Evolutionary conservation across 2,888 invertebrate species (phyloP).

Genomic region (Pollenia amentaria): DNA sequence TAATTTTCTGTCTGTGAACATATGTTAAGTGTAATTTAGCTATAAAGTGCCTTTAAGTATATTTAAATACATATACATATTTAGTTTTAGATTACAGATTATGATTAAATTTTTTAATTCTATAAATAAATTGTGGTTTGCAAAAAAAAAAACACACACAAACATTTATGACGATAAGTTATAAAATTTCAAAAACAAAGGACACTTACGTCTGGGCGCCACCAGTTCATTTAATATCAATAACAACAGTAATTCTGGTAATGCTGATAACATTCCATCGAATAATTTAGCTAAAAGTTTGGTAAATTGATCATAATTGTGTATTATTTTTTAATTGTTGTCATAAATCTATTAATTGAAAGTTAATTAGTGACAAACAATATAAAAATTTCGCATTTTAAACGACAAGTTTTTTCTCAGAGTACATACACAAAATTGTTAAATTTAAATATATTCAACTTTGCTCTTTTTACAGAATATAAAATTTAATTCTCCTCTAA

Average conservation of each 20-base stretch:
- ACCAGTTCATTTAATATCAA: slow-evolving; percentile 23
- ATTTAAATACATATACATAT: not conserved
- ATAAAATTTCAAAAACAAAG: slow-evolving; percentile 44
- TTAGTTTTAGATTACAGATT: slow-evolving; percentile 37
- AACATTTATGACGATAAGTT: slow-evolving; percentile 28
- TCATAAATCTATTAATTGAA: slow-evolving; percentile 48
- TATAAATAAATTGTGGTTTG: slow-evolving; percentile 40
- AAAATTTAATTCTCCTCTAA: not conserved
- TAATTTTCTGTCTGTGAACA: slow-evolving; percentile 3
- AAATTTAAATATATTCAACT: no score
- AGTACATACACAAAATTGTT: not conserved
- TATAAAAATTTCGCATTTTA: not conserved
- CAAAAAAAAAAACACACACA: not conserved
- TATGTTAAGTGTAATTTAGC: slow-evolving; percentile 15
- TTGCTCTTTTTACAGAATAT: no score
- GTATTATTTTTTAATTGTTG: slow-evolving; percentile 11
- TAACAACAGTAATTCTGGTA: not conserved
- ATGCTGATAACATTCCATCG: slow-evolving; percentile 9
- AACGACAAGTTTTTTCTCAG: not conserved
- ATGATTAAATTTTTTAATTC: slow-evolving; percentile 23
- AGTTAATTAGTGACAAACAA: slow-evolving; percentile 55
- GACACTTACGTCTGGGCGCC: slow-evolving; percentile 45
- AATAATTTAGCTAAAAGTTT: slow-evolving; percentile 19
- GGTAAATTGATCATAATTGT: slow-evolving; percentile 41
- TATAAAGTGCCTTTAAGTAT: slow-evolving; percentile 20